A percentile compares a stretch with the other conserved stretches of the same genome.
Evolutionary conservation across 2,113 vertebrate species (phyloP).

Genomic region (Copsychus sechellarum): DNA sequence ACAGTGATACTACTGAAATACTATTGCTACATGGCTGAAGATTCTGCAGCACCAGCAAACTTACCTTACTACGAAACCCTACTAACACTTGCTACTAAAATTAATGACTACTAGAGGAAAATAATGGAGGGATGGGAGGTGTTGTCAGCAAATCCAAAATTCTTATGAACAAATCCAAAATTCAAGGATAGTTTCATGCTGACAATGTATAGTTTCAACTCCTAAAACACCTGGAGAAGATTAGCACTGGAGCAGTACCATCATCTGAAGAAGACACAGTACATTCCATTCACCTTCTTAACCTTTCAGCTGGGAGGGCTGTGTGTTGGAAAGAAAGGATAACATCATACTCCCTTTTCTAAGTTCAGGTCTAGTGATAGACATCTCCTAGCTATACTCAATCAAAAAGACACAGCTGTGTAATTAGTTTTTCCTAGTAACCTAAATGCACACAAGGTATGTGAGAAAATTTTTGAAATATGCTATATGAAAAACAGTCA

Average conservation of each 20-base stretch:
- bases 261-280: accelerated
- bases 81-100: constrained; percentile 2
- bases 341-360: not conserved
- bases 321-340: not conserved
- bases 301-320: not conserved
- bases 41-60: constrained; percentile 6
- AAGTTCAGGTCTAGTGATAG: not conserved
- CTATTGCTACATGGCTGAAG: not conserved
- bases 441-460: not conserved
- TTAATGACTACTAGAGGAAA: not conserved
- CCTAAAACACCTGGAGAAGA: not conserved
- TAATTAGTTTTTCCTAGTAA: not conserved
- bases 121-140: not conserved
- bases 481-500: not conserved
- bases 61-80: not conserved
- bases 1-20: not conserved
- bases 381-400: not conserved
- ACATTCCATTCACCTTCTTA: not conserved
- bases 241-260: not conserved
- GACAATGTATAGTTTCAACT: not conserved
- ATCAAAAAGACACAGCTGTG: not conserved
- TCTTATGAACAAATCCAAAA: not conserved
- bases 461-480: not conserved
- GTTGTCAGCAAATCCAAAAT: not conserved
- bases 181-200: not conserved